Percentiles rank a stretch among this genome's conserved stretches.
Conservation (phyloP, 2,888 invertebrate genomes). For the Sericinus montela region DNA sequence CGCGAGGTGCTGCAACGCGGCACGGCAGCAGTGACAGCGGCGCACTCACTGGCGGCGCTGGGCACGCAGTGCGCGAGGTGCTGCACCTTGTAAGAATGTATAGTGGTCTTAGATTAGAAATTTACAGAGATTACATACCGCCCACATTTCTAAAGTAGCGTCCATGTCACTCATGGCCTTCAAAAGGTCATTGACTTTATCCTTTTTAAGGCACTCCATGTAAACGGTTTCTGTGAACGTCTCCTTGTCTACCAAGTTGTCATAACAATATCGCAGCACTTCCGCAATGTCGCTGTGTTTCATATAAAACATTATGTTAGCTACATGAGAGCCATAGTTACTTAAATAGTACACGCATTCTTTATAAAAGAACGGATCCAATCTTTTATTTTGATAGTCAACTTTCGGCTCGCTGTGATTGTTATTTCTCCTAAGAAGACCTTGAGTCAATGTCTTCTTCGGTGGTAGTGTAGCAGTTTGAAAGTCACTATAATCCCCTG, state of each 20-base stretch:
- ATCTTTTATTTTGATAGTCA: conserved; percentile 49
- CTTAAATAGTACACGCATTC: conserved; percentile 91
- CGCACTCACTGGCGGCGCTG: too few species aligned
- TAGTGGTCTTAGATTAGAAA: too few species aligned
- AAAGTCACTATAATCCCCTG: conserved; percentile 77
- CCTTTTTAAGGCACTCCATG: conserved; percentile 82
- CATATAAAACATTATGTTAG: conserved; percentile 87
- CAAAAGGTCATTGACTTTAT: conserved; percentile 80
- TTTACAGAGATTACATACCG: conserved; percentile 56
- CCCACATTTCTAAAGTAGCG: conserved; percentile 83
- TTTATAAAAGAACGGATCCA: conserved; percentile 82
- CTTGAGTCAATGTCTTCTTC: conserved; percentile 64
- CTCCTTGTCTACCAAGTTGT: conserved; percentile 83
- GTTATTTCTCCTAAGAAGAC: conserved; percentile 60
- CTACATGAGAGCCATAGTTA: conserved; percentile 87
- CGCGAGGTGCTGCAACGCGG: too few species aligned
- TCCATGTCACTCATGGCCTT: conserved; percentile 83
- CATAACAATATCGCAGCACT: conserved; percentile 84
- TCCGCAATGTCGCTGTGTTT: conserved; percentile 84
- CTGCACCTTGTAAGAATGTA: too few species aligned
- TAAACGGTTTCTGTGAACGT: conserved; percentile 86
- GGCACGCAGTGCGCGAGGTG: too few species aligned
- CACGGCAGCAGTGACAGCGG: too few species aligned
- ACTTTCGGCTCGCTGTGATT: conserved; percentile 53
- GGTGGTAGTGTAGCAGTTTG: conserved; percentile 56